phyloP scores from a whole-genome alignment of 2,113 vertebrate species.

The Eolophus roseicapilla region DNA sequence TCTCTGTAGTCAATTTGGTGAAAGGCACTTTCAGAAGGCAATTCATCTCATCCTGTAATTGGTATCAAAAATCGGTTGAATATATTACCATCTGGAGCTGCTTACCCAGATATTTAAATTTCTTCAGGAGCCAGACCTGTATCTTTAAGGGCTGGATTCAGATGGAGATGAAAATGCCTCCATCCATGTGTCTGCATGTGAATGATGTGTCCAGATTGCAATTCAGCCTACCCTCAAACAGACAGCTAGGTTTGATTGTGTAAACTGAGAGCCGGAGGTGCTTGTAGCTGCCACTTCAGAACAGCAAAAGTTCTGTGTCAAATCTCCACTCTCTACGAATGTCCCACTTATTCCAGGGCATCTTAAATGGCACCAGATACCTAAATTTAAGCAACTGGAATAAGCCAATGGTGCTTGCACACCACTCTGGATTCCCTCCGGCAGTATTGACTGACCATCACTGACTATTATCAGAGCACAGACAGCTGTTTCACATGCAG shows the following conservation, averaged over 20 bases:
- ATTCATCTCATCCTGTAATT: background rate
- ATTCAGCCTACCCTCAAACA: background rate
- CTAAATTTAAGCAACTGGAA: rapidly evolving
- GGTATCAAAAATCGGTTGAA: background rate
- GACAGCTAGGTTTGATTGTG: background rate
- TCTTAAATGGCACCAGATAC: background rate
- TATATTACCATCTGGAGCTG: background rate
- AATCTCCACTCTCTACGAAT: background rate
- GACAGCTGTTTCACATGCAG: background rate
- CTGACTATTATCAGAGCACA: background rate
- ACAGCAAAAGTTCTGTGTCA: background rate
- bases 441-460: background rate
- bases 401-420: background rate
- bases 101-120: background rate
- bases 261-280: background rate
- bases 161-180: background rate
- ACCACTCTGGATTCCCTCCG: background rate
- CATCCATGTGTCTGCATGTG: background rate
- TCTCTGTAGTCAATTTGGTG: background rate
- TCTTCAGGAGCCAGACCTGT: background rate
- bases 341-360: background rate
- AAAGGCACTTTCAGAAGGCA: background rate
- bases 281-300: background rate
- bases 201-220: background rate
- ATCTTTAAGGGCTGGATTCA: background rate